Evolutionary conservation across 2,113 vertebrate species (phyloP).

Genomic region (Corythaeola cristata): DNA sequence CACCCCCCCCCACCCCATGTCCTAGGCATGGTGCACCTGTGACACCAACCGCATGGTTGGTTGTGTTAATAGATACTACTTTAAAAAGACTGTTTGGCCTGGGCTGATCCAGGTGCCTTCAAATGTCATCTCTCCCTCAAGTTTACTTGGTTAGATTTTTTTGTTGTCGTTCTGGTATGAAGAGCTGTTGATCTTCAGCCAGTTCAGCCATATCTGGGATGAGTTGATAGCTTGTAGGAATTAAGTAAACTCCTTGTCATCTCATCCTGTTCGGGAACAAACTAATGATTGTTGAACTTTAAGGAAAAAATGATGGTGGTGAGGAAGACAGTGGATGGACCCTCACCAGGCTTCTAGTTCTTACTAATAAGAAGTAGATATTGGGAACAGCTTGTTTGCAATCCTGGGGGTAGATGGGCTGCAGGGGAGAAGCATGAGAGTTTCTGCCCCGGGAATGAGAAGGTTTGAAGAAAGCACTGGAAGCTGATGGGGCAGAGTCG

Average conservation of each 20-base stretch:
- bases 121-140: background rate
- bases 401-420: background rate
- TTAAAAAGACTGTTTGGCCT: background rate
- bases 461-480: background rate
- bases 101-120: background rate
- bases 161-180: background rate
- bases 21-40: background rate
- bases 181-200: background rate
- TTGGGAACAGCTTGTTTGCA: background rate
- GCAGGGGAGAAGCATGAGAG: accelerated
- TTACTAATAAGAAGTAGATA: background rate
- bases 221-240: background rate
- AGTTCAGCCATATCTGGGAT: background rate
- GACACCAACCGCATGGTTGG: background rate
- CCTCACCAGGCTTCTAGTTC: background rate
- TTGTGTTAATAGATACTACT: background rate
- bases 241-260: background rate
- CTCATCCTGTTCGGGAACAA: background rate
- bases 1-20: no score
- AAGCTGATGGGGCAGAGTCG: background rate
- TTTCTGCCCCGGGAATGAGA: background rate
- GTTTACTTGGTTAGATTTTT: background rate
- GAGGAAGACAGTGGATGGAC: background rate
- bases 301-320: background rate
- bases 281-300: background rate